Evolutionary conservation across 1,140 invertebrate genomes (phyloP).

Genomic region (Akabosia matsudoensis): DNA sequence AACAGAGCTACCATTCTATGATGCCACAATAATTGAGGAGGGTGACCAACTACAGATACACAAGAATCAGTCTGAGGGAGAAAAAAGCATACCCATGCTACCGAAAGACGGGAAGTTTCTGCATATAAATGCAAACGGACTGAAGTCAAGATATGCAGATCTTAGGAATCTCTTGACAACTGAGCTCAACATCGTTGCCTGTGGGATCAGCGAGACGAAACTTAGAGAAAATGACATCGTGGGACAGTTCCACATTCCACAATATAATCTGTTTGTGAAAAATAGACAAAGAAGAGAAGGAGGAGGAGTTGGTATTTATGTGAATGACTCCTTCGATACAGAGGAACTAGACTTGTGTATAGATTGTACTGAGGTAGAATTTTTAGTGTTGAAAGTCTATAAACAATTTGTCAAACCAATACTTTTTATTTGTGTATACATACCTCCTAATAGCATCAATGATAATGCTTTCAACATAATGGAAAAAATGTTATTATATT

Average conservation of each 20-base stretch:
- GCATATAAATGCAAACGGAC: background rate
- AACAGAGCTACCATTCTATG: no score
- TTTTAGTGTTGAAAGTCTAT: background rate
- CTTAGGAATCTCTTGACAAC: background rate
- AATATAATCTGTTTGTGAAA: background rate
- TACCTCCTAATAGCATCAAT: background rate
- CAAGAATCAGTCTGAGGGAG: no score
- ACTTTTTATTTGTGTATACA: background rate
- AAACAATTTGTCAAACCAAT: background rate
- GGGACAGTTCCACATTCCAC: background rate
- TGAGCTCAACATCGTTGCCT: background rate
- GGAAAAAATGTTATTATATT: background rate
- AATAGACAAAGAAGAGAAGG: background rate
- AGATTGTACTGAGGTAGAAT: background rate
- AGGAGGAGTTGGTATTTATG: background rate
- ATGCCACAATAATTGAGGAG: no score
- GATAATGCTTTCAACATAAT: background rate
- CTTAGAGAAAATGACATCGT: background rate
- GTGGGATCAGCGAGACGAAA: background rate
- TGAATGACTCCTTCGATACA: background rate
- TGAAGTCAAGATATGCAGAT: background rate
- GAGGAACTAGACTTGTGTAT: background rate
- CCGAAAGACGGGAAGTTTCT: background rate
- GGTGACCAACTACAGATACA: no score
- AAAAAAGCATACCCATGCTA: background rate